These are phyloP conservation scores for Willowsia nigromaculata DNA, from an alignment of 2,888 invertebrate genomes.

Conservation along the genomic window DNA sequence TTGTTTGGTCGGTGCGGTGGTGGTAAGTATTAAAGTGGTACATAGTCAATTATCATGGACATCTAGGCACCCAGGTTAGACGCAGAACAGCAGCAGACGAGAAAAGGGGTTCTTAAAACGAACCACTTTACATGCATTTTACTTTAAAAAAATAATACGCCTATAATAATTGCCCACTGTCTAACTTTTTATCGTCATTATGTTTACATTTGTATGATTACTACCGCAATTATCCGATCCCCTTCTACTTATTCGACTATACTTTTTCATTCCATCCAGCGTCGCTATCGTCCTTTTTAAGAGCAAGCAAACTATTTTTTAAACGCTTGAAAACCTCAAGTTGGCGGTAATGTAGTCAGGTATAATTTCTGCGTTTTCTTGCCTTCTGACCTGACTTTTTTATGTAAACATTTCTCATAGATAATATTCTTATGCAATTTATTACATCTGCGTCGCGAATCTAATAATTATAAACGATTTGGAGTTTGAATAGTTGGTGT, in stretches of 20 bases:
- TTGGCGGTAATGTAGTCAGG: too few species aligned
- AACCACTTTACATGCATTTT: background rate
- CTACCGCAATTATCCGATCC: constrained; percentile 42
- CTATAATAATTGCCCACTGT: constrained; percentile 5
- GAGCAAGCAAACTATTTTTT: too few species aligned
- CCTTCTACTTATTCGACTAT: constrained; percentile 1
- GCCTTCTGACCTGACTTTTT: too few species aligned
- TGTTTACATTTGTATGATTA: constrained; percentile 61
- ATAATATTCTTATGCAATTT: too few species aligned
- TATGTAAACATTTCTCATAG: background rate
- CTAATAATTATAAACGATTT: too few species aligned
- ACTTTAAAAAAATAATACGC: background rate
- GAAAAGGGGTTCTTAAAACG: background rate
- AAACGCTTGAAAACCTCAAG: too few species aligned
- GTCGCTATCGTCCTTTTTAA: background rate
- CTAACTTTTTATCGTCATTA: constrained; percentile 48
- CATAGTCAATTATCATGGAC: constrained; percentile 72
- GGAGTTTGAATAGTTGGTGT: too few species aligned
- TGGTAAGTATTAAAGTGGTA: background rate
- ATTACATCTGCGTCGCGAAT: too few species aligned
- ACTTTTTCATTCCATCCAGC: background rate
- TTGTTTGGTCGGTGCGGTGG: constrained; percentile 9
- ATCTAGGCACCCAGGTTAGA: constrained; percentile 67
- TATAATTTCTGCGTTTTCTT: too few species aligned
- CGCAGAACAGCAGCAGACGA: background rate